Evolutionary conservation across 2,797 vertebrate genomes (phyloP), one percentile per base, ranked within the genome.

Genomic region (Thripadectes ignobilis): DNA sequence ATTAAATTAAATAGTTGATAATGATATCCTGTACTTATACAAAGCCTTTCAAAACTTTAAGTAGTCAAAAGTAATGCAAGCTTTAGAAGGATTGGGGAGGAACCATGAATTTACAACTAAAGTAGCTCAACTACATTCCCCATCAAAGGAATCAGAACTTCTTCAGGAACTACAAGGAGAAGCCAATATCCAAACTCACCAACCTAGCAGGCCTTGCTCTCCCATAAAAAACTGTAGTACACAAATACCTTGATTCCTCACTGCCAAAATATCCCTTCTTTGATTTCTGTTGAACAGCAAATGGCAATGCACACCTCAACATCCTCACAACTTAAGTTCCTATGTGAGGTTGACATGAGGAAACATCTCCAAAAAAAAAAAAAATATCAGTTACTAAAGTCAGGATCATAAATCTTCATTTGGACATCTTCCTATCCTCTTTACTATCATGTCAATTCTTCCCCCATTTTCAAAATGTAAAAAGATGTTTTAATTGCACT

Each of bases 241-340:
- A 43, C 0, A 0, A 83, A 46, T 27, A 48, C 20, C 16, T 66
- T 10, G 18, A 83, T 29, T 57, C 49, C 71, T 68, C 34, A 45
- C 32, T 69, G 45, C 23, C 38, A 46, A 34, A 78, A 76, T 14
- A 62, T 4, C 23, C 48, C 19, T 61, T 39, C 63, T 86, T 65
- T 62, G 39, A 58, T 48, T 66, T 66, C 27, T 43, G 45, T 3
- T 1, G 8, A 73, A 76, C 0, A 1, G 24, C 1, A 1, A 69
- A 48, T 8, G 32, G 48, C 63, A 72, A 29, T 0, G 1, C 5
- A 43, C 39, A 73, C 10, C 43, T 59, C 52, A 36, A 49, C 61
- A 79, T 58, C 43, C 38, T 54, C 46, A 79, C 26, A 75, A 16
- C 41, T 81, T 21, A 11, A 62, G 19, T 9, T 68, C 58, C 58